A percentile compares a stretch with the other conserved stretches of the same genome.
Evolutionary conservation across 2,113 vertebrate species (phyloP).

Genomic region (Oncorhynchus clarkii): DNA sequence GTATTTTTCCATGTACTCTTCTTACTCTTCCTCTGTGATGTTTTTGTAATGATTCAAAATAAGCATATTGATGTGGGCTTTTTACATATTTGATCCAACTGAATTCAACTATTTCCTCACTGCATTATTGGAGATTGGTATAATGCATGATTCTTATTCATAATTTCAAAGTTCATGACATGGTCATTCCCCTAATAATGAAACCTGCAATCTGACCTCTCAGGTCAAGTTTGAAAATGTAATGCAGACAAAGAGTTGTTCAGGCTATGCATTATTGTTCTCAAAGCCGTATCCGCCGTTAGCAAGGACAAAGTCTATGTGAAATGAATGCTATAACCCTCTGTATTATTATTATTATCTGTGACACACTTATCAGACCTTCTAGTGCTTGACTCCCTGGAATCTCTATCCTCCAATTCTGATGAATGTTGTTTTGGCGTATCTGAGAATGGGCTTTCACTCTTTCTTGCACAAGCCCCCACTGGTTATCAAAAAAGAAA

Average conservation of each 20-base stretch:
- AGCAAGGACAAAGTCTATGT: too few relatives aligned
- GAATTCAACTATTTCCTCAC: background rate
- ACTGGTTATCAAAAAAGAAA: background rate
- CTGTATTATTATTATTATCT: too few relatives aligned
- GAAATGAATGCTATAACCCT: too few relatives aligned
- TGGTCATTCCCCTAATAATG: background rate
- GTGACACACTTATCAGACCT: background rate
- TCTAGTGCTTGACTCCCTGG: background rate
- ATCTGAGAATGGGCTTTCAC: background rate
- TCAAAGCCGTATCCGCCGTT: too few relatives aligned
- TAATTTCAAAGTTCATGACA: background rate
- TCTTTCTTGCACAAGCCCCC: background rate
- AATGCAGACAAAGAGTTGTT: too few relatives aligned
- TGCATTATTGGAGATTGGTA: background rate
- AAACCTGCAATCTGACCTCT: background rate
- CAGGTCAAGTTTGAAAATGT: background rate
- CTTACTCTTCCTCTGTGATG: constrained; percentile 4
- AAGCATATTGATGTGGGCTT: background rate
- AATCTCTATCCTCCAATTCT: background rate
- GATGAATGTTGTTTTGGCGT: background rate
- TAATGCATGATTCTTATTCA: background rate
- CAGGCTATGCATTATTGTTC: too few relatives aligned
- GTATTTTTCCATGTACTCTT: constrained; percentile 21
- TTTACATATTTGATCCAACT: background rate
- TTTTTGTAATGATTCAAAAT: constrained; percentile 1